Evolutionary conservation across 2,888 invertebrate species (phyloP).

Genomic region (Tetrapedia diversipes): DNA sequence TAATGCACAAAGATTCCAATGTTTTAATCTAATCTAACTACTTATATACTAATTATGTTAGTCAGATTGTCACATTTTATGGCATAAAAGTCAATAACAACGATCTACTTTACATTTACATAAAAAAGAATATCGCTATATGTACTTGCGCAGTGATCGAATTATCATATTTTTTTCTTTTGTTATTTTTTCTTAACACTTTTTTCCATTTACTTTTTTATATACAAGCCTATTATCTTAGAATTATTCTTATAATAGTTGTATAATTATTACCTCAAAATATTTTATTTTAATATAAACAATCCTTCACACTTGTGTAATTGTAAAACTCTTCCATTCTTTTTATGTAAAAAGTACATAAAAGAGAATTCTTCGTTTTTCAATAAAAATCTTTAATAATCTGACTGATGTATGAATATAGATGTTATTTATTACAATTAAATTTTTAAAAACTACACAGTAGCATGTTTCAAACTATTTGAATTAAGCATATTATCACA

Average conservation of each 20-base stretch:
- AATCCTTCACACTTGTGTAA: neutral
- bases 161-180: conserved; percentile 18
- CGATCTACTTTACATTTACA: conserved; percentile 33
- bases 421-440: conserved; percentile 9
- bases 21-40: conserved; percentile 56
- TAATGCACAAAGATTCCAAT: conserved; percentile 35
- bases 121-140: conserved; percentile 5
- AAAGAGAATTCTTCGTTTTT: neutral
- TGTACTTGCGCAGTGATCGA: conserved; percentile 21
- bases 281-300: neutral
- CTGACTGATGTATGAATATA: conserved; percentile 18
- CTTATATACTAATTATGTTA: conserved; percentile 24
- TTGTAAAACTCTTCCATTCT: neutral
- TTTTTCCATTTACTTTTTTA: neutral
- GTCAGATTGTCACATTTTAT: conserved; percentile 33
- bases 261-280: neutral
- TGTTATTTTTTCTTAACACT: too few species aligned
- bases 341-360: conserved; percentile 14
- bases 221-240: conserved; percentile 16
- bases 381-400: neutral
- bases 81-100: conserved; percentile 40
- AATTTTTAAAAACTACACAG: conserved; percentile 1
- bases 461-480: neutral
- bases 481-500: neutral
- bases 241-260: conserved; percentile 1